phyloP scores from a whole-genome alignment of 2,113 vertebrate genomes.

The Corythoichthys haematopterus region DNA sequence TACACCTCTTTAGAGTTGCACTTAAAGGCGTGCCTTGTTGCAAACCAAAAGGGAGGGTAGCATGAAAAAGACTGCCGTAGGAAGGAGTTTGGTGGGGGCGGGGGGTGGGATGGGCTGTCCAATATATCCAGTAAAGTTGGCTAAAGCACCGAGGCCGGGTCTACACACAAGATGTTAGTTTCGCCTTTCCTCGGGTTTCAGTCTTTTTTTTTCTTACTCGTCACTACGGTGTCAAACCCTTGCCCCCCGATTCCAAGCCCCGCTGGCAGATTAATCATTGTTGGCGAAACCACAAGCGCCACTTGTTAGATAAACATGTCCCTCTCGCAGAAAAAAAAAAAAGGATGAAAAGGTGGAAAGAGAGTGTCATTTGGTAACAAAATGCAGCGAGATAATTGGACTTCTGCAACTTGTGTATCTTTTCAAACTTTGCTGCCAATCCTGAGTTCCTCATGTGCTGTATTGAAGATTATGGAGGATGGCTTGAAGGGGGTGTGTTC shows the following conservation, averaged over 20 bases:
- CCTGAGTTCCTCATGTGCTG: conserved; percentile 50
- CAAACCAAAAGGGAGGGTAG: conserved; percentile 54
- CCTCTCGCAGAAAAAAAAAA: conserved; percentile 35
- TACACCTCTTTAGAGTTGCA: conserved; percentile 60
- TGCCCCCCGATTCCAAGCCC: conserved; percentile 61
- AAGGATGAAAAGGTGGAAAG: conserved; percentile 22
- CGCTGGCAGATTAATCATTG: conserved; percentile 77
- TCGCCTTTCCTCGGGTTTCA: conserved; percentile 63
- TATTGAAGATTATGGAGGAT: conserved; percentile 27
- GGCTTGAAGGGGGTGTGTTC: conserved; percentile 20
- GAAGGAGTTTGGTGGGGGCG: conserved; percentile 20
- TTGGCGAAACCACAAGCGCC: conserved; percentile 75
- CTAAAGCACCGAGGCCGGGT: conserved; percentile 65
- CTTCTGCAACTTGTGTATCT: conserved; percentile 48
- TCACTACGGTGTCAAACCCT: conserved; percentile 17
- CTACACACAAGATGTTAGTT: conserved; percentile 70
- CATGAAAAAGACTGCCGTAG: conserved; percentile 50
- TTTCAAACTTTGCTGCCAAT: conserved; percentile 44
- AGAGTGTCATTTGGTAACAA: conserved; percentile 37
- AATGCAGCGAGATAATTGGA: conserved; percentile 30
- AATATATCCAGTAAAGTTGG: conserved; percentile 68
- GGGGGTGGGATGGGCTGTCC: conserved; percentile 56
- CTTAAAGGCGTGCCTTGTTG: conserved; percentile 60
- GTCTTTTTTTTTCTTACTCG: conserved; percentile 5
- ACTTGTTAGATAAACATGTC: conserved; percentile 74